phyloP scores from a whole-genome alignment of 2,113 vertebrate species.

The Lophochroa leadbeateri region DNA sequence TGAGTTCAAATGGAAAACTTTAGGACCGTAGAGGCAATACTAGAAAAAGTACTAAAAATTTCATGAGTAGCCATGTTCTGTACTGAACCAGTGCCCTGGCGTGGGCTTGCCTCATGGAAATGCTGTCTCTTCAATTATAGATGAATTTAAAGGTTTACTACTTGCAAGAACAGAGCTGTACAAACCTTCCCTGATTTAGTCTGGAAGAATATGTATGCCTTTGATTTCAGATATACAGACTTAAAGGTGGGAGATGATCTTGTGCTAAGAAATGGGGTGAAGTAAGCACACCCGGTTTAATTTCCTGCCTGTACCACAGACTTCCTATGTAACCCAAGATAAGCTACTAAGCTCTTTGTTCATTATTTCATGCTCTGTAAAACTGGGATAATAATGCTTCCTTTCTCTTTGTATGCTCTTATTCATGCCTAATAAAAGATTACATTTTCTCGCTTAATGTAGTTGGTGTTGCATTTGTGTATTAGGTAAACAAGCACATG shows the following conservation, averaged over 20 bases:
- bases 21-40: not conserved
- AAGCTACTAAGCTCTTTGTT: not conserved
- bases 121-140: constrained; percentile 7
- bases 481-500: not conserved
- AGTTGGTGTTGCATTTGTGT: not conserved
- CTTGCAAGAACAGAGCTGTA: not conserved
- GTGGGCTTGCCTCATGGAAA: not conserved
- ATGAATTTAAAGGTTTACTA: not conserved
- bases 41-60: not conserved
- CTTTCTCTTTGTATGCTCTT: not conserved
- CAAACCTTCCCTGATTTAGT: not conserved
- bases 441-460: not conserved
- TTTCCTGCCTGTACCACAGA: not conserved
- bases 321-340: not conserved
- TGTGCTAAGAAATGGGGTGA: not conserved
- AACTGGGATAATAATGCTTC: not conserved
- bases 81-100: not conserved
- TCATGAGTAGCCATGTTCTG: not conserved
- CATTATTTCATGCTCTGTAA: not conserved
- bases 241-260: not conserved
- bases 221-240: not conserved
- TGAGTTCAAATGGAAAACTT: not conserved
- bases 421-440: not conserved
- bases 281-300: not conserved
- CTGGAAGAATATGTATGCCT: not conserved